Percentiles rank a stretch among this genome's conserved stretches.
phyloP scores from a whole-genome alignment of 2,888 invertebrate genomes.

The Agonopterix heracliana region DNA sequence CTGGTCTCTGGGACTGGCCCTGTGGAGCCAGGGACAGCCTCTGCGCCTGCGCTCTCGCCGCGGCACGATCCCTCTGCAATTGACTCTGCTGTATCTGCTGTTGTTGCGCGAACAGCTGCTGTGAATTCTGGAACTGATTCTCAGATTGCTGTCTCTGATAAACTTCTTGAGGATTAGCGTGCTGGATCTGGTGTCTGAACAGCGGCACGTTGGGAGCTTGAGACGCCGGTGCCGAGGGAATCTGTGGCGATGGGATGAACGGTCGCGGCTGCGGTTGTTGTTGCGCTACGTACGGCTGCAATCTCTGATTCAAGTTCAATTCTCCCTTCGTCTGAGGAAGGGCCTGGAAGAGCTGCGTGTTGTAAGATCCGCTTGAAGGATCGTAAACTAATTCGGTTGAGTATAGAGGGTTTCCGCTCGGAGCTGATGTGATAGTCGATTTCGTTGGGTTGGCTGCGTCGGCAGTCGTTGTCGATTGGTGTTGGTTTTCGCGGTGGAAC shows the following conservation, averaged over 20 bases:
- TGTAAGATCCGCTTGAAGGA: constrained; percentile 85
- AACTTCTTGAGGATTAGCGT: constrained; percentile 61
- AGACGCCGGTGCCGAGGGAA: constrained; percentile 57
- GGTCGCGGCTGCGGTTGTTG: constrained; percentile 65
- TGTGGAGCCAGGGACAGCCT: constrained; percentile 49
- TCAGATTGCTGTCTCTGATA: constrained; percentile 79
- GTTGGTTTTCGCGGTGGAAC: constrained; percentile 81
- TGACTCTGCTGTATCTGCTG: constrained; percentile 82
- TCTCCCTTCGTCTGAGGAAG: constrained; percentile 84
- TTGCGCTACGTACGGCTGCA: constrained; percentile 84
- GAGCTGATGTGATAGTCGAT: constrained; percentile 42
- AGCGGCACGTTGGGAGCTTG: constrained; percentile 55
- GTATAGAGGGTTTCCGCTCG: constrained; percentile 80
- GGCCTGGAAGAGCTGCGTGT: constrained; percentile 85
- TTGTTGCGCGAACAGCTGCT: constrained; percentile 80
- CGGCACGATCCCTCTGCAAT: constrained; percentile 75
- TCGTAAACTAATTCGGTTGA: constrained; percentile 87
- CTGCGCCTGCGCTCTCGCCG: constrained; percentile 71
- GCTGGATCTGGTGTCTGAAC: constrained; percentile 65
- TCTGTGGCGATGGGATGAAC: constrained; percentile 76
- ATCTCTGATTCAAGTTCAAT: constrained; percentile 82
- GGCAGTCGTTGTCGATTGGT: constrained; percentile 70
- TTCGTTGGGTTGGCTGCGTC: constrained; percentile 51
- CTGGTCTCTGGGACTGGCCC: constrained; percentile 40
- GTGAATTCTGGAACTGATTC: constrained; percentile 77